Base-by-base conservation (phyloP, 2,113 vertebrate species). In the Sinocyclocheilus rhinocerous region DNA sequence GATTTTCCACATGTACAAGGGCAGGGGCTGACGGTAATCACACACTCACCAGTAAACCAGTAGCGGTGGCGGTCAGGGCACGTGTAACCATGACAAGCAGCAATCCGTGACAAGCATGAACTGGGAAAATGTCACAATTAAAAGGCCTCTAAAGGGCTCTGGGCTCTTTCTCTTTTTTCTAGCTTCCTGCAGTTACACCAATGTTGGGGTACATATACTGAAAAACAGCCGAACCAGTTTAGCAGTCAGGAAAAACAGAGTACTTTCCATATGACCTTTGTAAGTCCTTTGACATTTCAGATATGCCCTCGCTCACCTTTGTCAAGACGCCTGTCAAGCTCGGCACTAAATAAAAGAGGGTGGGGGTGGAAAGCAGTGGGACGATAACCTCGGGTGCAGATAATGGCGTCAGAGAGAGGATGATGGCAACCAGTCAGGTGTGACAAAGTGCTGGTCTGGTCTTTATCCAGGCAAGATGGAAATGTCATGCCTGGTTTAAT, bases 201-300 rank as follows among this genome's bases (percentile, higher is more conserved):
- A 78, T 73, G 76, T 45, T 22, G 24, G 20, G 73, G 33, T 59
- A 59, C 15, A 72, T 61, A 13, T 33, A 83, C n/a, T 0, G 83
- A 86, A 83, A 87, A 67, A 24, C 83, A 65, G 5, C n/a, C 24
- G 83, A 61, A 81, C 85, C 94, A 94, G 89, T 89, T 95, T 94
- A 93, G 92, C 91, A 94, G 92, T 93, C 93, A 90, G 87, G 70
- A 84, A 89, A 84, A 92, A 92, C 92, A 92, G 91, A 89, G 89
- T 92, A 92, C 90, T 93, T 92, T 94, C 92, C 91, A 92, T 92
- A 90, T 92, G 94, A 95, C 93, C 95, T 95, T 94, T 94, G 93
- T 92, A 94, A 95, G 91, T 93, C 90, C 81, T 85, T 93, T 95
- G 94, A 94, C 94, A 95, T 95, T 94, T 94, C 90, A 92, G 94